Evolutionary conservation across 2,113 vertebrate species (phyloP), one percentile per base, ranked within the genome.

Genomic region (Apteryx owenii): DNA sequence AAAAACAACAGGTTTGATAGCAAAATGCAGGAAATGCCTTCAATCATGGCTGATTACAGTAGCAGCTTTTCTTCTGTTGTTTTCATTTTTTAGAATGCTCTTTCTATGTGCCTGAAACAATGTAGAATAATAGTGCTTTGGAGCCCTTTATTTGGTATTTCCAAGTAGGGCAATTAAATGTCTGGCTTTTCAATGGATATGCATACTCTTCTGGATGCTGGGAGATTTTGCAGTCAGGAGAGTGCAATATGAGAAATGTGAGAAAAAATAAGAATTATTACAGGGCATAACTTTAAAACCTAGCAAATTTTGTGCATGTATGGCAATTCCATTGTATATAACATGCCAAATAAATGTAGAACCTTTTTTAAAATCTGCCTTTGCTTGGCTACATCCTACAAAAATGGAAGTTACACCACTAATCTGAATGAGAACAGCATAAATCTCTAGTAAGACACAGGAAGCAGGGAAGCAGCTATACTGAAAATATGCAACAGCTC

Each of bases 11-110:
- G 93, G 97, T 98, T 98, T 98, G 96, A 97, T 98, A 98, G 96
- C 96, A 98, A 98, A 98, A 97, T 98, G 98, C 99, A 99, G 99
- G 99, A 99, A 99, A 99, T 99, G 98, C 98, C 98, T 98, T 98
- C 98, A 98, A 97, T 98, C 97, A 93, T 94, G 97, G 95, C 97
- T 99, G 98, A 98, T 99, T 99, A 98, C 98, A 95, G 71, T 97
- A 97, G 97, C 98, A 98, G 97, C 97, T 97, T 98, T 97, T 97
- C 97, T 98, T 97, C 94, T 97, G 95, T 95, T 98, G 92, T 96
- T 98, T 97, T 85, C 89, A 71, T 96, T 93, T 96, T 96, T 78
- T 71, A 69, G 56, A 76, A 69, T 15, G 13, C 51, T 70, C 72
- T 97, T 96, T 97, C 77, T 97, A 10, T 95, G 50, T 87, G 85